Percentiles rank a stretch among this genome's conserved stretches.
These are phyloP conservation scores for Cygnus olor DNA, from an alignment of 2,797 vertebrate genomes.

Conservation along the genomic window DNA sequence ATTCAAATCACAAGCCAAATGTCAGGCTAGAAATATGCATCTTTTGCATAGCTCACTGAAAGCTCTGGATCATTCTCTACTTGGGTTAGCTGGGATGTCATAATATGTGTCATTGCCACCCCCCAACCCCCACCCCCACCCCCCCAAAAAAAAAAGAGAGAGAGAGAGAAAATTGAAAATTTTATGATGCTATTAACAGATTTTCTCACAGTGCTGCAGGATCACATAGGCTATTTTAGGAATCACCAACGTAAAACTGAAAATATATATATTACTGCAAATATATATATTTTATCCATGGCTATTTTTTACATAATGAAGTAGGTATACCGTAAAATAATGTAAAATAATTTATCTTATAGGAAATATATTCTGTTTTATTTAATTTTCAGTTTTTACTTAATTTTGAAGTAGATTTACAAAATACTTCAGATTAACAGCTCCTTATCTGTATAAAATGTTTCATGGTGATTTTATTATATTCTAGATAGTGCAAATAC, in stretches of 20 bases:
- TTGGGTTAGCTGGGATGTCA: neutral
- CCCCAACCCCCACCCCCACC: neutral
- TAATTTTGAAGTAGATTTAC: neutral
- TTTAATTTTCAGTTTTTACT: neutral
- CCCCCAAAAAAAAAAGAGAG: neutral
- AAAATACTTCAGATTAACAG: neutral
- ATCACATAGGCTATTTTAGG: neutral
- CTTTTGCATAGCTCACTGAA: neutral
- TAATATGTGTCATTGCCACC: conserved; percentile 25
- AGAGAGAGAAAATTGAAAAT: neutral
- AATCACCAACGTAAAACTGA: neutral
- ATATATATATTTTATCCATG: neutral
- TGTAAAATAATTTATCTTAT: neutral
- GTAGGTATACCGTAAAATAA: neutral
- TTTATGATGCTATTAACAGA: conserved; percentile 33
- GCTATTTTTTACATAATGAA: neutral
- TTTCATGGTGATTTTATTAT: neutral
- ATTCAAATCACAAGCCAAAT: conserved; percentile 56
- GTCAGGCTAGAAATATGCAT: neutral
- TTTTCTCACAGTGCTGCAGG: conserved; percentile 16
- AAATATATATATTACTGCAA: neutral
- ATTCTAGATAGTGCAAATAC: neutral
- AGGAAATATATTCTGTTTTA: neutral
- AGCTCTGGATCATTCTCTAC: neutral
- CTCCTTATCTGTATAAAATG: neutral